phyloP scores from a whole-genome alignment of 1,140 invertebrate species.

The Sitobion miscanthi region DNA sequence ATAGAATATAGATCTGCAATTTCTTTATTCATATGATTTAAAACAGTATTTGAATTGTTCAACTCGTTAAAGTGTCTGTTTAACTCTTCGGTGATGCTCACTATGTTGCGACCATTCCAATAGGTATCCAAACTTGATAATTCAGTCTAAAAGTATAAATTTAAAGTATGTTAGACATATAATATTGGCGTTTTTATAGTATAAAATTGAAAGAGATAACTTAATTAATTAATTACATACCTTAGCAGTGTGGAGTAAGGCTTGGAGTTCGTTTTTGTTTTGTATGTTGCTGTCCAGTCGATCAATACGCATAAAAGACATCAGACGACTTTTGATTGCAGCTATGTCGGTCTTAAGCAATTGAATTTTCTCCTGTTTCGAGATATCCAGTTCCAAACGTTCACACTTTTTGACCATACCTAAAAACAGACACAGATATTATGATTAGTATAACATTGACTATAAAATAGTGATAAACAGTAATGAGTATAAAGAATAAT shows the following conservation, averaged over 20 bases:
- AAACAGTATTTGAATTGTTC: neutral
- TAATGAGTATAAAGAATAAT: neutral
- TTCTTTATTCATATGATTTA: slow-evolving; percentile 21
- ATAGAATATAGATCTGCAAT: slow-evolving; percentile 47
- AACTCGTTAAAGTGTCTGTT: slow-evolving; percentile 40
- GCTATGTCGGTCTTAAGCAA: slow-evolving; percentile 65
- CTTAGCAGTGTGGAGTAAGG: slow-evolving; percentile 44
- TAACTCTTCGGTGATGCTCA: slow-evolving; percentile 22
- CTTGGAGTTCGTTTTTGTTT: slow-evolving; percentile 48
- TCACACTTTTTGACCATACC: slow-evolving; percentile 69
- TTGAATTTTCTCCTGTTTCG: slow-evolving; percentile 65
- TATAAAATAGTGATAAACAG: neutral
- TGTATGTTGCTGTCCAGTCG: slow-evolving; percentile 1
- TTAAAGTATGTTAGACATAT: neutral
- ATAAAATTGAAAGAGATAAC: neutral
- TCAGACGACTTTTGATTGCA: slow-evolving; percentile 62
- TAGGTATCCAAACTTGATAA: slow-evolving; percentile 47
- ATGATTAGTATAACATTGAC: neutral
- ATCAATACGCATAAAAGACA: slow-evolving; percentile 60
- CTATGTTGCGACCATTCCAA: slow-evolving; percentile 38
- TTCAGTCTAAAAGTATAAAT: slow-evolving; percentile 44
- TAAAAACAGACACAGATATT: slow-evolving; percentile 60
- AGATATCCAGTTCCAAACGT: slow-evolving; percentile 65
- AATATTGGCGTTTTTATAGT: neutral
- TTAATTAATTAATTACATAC: neutral